Evolutionary conservation across 2,888 invertebrate species (phyloP), one percentile per base, ranked within the genome.

Genomic region (Drosophila tripunctata): DNA sequence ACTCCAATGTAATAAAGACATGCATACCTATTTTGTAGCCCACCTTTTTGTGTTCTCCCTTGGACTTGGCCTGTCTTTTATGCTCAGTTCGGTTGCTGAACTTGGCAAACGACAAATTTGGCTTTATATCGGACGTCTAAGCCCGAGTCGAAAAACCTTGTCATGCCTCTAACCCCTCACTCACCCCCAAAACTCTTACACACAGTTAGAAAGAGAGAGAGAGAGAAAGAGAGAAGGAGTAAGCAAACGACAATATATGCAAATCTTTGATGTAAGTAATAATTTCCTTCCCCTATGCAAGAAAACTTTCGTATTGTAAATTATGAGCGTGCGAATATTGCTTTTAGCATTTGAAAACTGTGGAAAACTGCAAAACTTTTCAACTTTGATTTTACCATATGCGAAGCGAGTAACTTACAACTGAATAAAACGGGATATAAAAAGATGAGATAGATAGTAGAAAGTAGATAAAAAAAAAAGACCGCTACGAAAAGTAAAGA

Each of bases 261-360:
- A 82, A 82, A 87, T 82, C 87, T 82, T 87, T 82, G 81, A 82
- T 87, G 81, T 82, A 84, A 82, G 81, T 82, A 82, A 82, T 87
- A 82, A 82, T 84, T 82, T 82, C 87, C 87, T 82, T 82, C 87
- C 87, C 67, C 68, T 41, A 78, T 61, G 71, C 33, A 35, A 44
- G 30, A 56, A 65, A 79, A 67, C 51, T 73, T 76, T 72, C 67
- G 60, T 48, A 81, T 68, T 75, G 85, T 85, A 75, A 80, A 81
- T 85, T 81, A 85, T 81, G 85, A 81, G 67, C 79, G 79, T 78
- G 79, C 74, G 86, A 79, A 85, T 85, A 84, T 79, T 84, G 81
- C 81, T 64, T 61, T 81, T 65, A 67, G 62, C 78, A 74, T 73
- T 72, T 64, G 61, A 56, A 51, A 80, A 69, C 51, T 48, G 56